Conservation (phyloP, 2,113 vertebrate species). For the Actenoides lindsayi region DNA sequence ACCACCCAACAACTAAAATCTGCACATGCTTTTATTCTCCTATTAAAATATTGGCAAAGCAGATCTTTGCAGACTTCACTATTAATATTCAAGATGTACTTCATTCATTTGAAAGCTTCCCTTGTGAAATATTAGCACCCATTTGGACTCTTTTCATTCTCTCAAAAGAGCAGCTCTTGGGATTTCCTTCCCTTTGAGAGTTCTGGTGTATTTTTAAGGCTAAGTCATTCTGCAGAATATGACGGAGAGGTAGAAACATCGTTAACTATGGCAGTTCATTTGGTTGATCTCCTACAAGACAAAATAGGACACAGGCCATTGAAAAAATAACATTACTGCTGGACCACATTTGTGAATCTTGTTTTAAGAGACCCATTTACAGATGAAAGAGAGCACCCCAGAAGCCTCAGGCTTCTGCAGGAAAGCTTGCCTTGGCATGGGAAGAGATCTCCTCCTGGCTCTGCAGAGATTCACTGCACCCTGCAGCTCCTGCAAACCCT, state of each 20-base stretch:
- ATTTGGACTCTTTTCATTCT: conserved; percentile 39
- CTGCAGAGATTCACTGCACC: neutral
- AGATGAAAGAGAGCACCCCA: neutral
- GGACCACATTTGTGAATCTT: conserved; percentile 2
- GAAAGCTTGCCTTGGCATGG: neutral
- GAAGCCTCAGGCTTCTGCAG: neutral
- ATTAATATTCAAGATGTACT: conserved; percentile 69
- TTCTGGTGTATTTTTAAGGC: conserved; percentile 34
- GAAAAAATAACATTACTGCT: neutral
- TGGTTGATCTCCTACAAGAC: neutral
- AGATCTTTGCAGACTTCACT: neutral
- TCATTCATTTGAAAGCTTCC: conserved; percentile 59
- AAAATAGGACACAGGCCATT: neutral
- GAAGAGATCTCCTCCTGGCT: neutral
- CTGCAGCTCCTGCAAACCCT: neutral
- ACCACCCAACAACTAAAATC: neutral
- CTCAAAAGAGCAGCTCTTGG: neutral
- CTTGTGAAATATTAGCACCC: conserved; percentile 40
- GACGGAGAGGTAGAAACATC: conserved; percentile 34
- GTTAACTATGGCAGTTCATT: neutral
- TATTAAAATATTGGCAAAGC: conserved; percentile 54
- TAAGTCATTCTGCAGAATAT: conserved; percentile 12
- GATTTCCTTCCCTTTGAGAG: neutral
- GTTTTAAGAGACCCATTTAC: neutral
- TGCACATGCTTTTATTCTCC: conserved; percentile 8